Percentiles rank a stretch among this genome's conserved stretches.
Conservation (phyloP, 2,888 invertebrate genomes). For the Erynnis tages region DNA sequence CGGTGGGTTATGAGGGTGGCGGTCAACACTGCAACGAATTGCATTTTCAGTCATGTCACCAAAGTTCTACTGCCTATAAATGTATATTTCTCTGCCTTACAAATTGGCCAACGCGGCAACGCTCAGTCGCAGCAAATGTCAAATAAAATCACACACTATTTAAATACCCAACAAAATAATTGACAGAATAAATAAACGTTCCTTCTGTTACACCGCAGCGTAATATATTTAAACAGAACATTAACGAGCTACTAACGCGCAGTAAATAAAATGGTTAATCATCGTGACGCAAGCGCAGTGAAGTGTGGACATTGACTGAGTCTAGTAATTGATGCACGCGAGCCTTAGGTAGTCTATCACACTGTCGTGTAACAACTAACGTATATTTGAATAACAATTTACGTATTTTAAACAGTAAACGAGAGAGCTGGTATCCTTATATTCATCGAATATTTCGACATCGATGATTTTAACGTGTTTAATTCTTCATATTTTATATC, state of each 20-base stretch:
- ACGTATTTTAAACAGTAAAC: background rate
- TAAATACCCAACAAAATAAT: background rate
- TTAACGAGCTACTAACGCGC: constrained; percentile 10
- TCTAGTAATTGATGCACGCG: constrained; percentile 18
- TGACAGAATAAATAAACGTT: constrained; percentile 9
- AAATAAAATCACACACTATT: too few relatives aligned
- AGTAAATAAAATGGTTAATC: constrained; percentile 18
- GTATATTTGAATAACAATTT: background rate
- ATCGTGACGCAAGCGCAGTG: constrained; percentile 16
- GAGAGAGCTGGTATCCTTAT: background rate
- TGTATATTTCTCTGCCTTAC: too few relatives aligned
- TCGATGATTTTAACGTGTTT: too few relatives aligned
- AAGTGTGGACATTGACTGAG: constrained; percentile 18
- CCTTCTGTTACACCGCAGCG: constrained; percentile 20
- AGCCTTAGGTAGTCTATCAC: background rate
- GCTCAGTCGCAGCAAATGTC: too few relatives aligned
- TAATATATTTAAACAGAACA: constrained; percentile 9
- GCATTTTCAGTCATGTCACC: too few relatives aligned
- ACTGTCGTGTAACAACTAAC: background rate
- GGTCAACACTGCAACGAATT: too few relatives aligned
- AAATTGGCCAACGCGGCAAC: too few relatives aligned
- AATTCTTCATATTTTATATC: too few relatives aligned
- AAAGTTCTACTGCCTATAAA: too few relatives aligned
- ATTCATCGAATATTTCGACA: too few relatives aligned
- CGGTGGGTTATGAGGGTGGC: too few relatives aligned